Evolutionary conservation across 2,888 invertebrate species (phyloP).

Genomic region (Tyria jacobaeae): DNA sequence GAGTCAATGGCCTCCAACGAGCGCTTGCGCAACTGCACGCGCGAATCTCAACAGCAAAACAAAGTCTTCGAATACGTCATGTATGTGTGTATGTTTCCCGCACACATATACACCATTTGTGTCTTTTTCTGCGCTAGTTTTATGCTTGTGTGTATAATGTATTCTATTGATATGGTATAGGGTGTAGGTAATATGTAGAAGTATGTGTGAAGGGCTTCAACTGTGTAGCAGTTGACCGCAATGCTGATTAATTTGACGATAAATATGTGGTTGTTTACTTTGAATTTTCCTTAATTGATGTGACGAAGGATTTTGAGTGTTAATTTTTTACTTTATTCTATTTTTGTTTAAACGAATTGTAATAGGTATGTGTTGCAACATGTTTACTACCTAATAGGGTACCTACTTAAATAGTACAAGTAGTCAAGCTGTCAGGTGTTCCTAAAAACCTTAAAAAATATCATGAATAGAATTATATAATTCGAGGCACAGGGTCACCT

Average conservation of each 20-base stretch:
- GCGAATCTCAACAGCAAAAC: slow-evolving; percentile 86
- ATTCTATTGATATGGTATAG: slow-evolving; percentile 15
- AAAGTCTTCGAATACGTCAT: slow-evolving; percentile 64
- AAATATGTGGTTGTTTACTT: slow-evolving; percentile 71
- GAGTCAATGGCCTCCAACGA: slow-evolving; percentile 84
- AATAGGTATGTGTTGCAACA: slow-evolving; percentile 1
- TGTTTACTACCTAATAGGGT: not conserved
- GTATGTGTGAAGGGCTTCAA: slow-evolving; percentile 77
- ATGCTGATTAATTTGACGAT: slow-evolving; percentile 79
- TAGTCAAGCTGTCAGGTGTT: not conserved
- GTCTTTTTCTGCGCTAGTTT: slow-evolving; percentile 62
- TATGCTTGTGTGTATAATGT: slow-evolving; percentile 29
- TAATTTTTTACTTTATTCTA: not conserved
- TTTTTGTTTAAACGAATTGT: not conserved
- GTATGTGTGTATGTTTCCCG: slow-evolving; percentile 57
- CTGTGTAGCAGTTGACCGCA: slow-evolving; percentile 71
- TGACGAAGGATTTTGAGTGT: slow-evolving; percentile 61
- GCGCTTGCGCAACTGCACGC: slow-evolving; percentile 85
- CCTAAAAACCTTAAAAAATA: too few species aligned
- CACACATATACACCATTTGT: slow-evolving; percentile 54
- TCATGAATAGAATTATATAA: too few species aligned
- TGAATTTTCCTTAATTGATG: slow-evolving; percentile 72
- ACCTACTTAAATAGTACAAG: not conserved
- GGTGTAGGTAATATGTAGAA: slow-evolving; percentile 29
- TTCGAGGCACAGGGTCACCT: too few species aligned